Base-by-base conservation (phyloP, 1,140 invertebrate genomes). In the Drosophila nigromelanica region DNA sequence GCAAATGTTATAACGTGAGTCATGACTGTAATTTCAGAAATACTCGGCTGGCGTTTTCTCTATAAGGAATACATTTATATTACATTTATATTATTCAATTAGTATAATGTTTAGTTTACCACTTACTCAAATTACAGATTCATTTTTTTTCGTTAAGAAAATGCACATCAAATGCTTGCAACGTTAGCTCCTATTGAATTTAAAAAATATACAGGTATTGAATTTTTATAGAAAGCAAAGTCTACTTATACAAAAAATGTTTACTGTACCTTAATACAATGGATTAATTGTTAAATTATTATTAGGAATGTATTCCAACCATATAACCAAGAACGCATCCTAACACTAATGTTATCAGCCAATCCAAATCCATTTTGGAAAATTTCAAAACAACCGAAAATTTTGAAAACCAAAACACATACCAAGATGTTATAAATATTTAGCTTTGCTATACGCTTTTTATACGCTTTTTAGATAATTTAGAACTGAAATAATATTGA, bases 1-100 rank as follows among this genome's bases (percentile, higher is more conserved):
- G 58, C 69, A 43, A 89, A 80, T 37, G 82, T 72, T 39, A 86
- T 78, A 6, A 86, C 33, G 33, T 82, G 78, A 10, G 50, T 76
- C 81, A 86, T 78, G 8, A 37, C 33, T 48, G 10, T 10, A n/a
- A 18, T n/a, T 24, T 21, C 8, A 7, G 15, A 12, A 21, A 7
- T 14, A 24, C 43, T 33, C 15, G 58, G 30, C n/a, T 33, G 14
- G n/a, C 6, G 33, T n/a, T 3, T 50, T 11, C n/a, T 37, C 6
- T 3, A 40, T 4, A 30, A 10, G 12, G 8, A 15, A 51, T n/a
- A 11, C 0, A 0, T 6, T 12, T 7, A 12, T n/a, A n/a, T n/a
- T 45, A n/a, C 2, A 40, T 8, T 1, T 18, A 18, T 45, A 45
- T 21, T 45, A 7, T 6, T 33, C 5, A 6, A 6, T 33, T 7